A percentile compares a stretch with the other conserved stretches of the same genome.
These are phyloP conservation scores for Acropternis orthonyx DNA, from an alignment of 2,797 vertebrate species.

Conservation along the genomic window DNA sequence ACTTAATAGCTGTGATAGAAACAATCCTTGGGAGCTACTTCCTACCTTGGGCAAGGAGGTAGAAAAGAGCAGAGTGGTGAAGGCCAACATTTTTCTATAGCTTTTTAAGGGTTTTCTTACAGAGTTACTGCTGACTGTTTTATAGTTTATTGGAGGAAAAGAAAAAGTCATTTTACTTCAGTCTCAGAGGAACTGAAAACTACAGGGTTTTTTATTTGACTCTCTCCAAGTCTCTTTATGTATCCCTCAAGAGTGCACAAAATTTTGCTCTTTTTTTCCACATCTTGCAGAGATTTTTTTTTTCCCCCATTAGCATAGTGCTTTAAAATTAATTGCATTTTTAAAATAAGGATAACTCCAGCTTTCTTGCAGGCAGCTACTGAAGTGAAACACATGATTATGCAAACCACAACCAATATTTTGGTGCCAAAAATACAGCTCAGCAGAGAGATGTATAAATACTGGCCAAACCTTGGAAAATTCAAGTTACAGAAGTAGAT, in stretches of 20 bases:
- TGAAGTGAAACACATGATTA: constrained; percentile 9
- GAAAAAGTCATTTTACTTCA: not conserved
- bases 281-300: not conserved
- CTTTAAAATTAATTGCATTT: constrained; percentile 39
- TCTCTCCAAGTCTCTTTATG: not conserved
- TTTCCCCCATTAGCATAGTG: not conserved
- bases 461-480: not conserved
- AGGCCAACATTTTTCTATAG: not conserved
- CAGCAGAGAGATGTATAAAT: constrained; percentile 11
- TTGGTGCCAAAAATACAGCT: constrained; percentile 43
- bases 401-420: constrained; percentile 25
- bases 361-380: not conserved
- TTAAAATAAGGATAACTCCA: not conserved
- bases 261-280: not conserved
- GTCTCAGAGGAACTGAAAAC: not conserved
- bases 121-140: not conserved
- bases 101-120: not conserved
- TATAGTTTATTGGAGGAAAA: not conserved
- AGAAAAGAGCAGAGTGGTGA: not conserved
- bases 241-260: not conserved
- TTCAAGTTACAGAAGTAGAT: constrained; percentile 7
- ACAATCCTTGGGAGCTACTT: not conserved
- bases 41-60: not conserved
- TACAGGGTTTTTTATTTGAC: not conserved
- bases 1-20: not conserved